Conservation (phyloP, 2,888 invertebrate species). For the Stenolophus ochropezus region DNA sequence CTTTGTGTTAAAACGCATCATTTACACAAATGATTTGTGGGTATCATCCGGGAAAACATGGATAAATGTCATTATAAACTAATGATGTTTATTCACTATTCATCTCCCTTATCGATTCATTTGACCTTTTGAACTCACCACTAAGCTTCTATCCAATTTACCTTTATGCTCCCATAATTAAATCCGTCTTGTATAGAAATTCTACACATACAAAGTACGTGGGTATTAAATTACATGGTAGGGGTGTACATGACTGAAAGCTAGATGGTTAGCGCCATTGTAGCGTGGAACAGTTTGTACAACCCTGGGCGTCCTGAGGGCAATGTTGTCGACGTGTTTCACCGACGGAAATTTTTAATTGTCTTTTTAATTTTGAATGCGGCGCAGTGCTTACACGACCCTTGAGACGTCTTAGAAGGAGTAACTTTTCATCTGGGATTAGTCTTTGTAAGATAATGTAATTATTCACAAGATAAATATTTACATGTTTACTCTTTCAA, state of each 20-base stretch:
- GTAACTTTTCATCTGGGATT: conserved; percentile 7
- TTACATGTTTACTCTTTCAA: neutral
- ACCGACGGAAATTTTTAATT: conserved; percentile 26
- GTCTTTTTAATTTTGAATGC: conserved; percentile 28
- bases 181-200: conserved; percentile 37
- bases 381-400: conserved; percentile 5
- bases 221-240: conserved; percentile 22
- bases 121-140: conserved; percentile 21
- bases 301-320: neutral
- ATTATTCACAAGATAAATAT: neutral
- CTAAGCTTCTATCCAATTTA: conserved; percentile 10
- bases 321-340: conserved; percentile 4
- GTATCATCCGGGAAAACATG: neutral
- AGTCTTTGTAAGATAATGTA: neutral
- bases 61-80: neutral
- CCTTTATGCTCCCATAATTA: conserved; percentile 31
- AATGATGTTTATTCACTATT: conserved; percentile 2
- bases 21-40: neutral
- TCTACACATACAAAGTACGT: conserved; percentile 21
- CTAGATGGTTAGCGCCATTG: neutral
- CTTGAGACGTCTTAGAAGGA: neutral
- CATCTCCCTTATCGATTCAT: neutral
- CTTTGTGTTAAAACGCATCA: neutral
- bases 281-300: neutral
- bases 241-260: neutral